phyloP scores from a whole-genome alignment of 1,140 invertebrate species.

The Pachyrhynchus sulphureomaculatus region DNA sequence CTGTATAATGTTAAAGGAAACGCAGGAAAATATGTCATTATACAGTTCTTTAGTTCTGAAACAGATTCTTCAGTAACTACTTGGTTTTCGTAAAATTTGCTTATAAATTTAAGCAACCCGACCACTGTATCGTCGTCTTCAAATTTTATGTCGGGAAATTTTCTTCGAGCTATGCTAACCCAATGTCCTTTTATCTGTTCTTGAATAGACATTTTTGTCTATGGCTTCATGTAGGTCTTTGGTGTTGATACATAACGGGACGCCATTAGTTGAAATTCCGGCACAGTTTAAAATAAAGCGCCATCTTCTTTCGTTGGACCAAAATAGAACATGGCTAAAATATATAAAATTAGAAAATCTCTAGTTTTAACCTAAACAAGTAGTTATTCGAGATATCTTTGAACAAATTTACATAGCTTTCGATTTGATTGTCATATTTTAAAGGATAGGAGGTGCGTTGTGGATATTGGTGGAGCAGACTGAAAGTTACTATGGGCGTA shows the following conservation, averaged over 20 bases:
- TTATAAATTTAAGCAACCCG: conserved; percentile 42
- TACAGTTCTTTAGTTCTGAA: conserved; percentile 31
- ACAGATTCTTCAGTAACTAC: conserved; percentile 7
- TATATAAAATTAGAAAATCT: background rate
- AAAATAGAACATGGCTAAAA: conserved; percentile 50
- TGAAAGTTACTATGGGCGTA: too few species aligned
- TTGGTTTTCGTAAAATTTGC: conserved; percentile 31
- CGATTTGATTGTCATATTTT: too few species aligned
- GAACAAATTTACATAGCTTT: background rate
- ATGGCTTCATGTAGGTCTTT: conserved; percentile 36
- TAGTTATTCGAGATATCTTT: background rate
- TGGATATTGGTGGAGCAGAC: too few species aligned
- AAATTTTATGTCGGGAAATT: conserved; percentile 38
- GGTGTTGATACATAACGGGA: conserved; percentile 26
- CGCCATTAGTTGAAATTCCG: conserved; percentile 33
- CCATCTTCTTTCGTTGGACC: conserved; percentile 48
- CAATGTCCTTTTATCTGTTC: conserved; percentile 43
- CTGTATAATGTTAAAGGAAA: conserved; percentile 42
- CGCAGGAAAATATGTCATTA: conserved; percentile 41
- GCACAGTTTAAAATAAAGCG: conserved; percentile 48
- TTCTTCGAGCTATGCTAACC: conserved; percentile 34
- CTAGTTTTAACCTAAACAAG: background rate
- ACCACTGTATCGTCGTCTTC: conserved; percentile 37
- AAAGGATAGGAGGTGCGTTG: too few species aligned
- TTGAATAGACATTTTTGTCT: conserved; percentile 30